Percentiles rank a stretch among this genome's conserved stretches.
These are phyloP conservation scores for Pteropus rufus DNA, from an alignment of 2,797 vertebrate genomes.

Conservation along the genomic window DNA sequence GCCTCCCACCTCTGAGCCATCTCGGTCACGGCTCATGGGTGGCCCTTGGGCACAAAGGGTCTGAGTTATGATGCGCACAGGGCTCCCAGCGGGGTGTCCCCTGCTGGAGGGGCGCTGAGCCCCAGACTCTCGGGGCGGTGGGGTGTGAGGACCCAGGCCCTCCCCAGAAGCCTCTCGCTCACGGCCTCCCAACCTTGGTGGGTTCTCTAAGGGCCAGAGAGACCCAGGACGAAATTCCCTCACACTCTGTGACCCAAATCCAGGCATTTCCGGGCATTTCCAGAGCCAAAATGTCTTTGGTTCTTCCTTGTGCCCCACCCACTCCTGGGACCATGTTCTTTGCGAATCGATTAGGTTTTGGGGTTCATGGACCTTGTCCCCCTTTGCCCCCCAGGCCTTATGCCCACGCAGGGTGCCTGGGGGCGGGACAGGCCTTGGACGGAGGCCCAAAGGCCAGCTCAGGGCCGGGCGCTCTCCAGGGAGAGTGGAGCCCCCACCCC, in stretches of 20 bases:
- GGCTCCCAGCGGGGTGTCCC: not conserved
- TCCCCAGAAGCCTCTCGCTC: not conserved
- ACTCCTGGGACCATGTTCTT: not conserved
- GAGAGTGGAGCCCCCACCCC: rapidly evolving
- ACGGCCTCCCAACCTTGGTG: too few species aligned
- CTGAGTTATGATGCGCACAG: not conserved
- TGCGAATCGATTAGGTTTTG: not conserved
- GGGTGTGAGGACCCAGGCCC: not conserved
- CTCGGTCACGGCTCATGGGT: not conserved
- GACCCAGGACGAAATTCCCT: not conserved
- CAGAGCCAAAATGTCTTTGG: not conserved
- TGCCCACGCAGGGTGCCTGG: rapidly evolving
- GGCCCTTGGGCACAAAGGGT: not conserved
- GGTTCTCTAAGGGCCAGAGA: not conserved
- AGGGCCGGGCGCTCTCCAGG: not conserved
- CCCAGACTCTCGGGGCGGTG: not conserved
- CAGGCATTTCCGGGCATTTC: not conserved
- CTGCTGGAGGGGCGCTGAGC: rapidly evolving
- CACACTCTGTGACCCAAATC: rapidly evolving
- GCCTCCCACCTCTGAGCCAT: not conserved
- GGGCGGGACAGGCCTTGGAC: not conserved
- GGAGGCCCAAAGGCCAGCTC: not conserved
- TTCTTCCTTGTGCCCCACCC: not conserved
- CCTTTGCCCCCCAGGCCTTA: not conserved
- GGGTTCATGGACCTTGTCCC: not conserved